These are phyloP conservation scores for Borostomias antarcticus DNA, from an alignment of 2,797 vertebrate genomes.

Conservation along the genomic window DNA sequence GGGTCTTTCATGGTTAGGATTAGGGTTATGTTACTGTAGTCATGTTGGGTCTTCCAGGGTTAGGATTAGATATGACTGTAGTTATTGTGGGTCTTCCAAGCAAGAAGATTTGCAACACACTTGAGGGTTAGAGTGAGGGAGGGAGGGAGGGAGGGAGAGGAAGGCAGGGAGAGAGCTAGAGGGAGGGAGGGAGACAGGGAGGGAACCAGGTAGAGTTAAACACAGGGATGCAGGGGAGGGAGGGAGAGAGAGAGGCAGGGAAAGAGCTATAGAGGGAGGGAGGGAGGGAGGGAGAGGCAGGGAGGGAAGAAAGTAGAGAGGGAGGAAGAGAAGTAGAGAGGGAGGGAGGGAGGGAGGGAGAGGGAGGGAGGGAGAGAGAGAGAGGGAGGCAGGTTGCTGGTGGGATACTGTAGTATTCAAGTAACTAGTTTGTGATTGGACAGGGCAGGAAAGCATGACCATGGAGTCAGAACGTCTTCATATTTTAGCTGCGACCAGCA, in stretches of 20 bases:
- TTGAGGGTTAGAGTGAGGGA: neutral
- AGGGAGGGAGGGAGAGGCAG: neutral
- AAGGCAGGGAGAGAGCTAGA: neutral
- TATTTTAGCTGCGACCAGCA: too few relatives aligned
- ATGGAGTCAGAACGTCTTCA: conserved; percentile 41
- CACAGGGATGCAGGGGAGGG: neutral
- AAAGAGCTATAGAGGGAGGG: neutral
- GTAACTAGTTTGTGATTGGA: conserved; percentile 44
- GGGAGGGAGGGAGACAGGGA: neutral
- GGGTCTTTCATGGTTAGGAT: too few relatives aligned
- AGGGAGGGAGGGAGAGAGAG: neutral
- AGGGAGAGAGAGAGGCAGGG: neutral
- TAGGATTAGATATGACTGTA: too few relatives aligned
- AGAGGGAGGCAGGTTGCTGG: neutral
- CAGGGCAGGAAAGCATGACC: conserved; percentile 40
- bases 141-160: neutral
- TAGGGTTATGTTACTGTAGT: too few relatives aligned
- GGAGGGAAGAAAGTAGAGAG: neutral
- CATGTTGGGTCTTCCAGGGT: too few relatives aligned
- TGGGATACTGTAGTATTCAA: conserved; percentile 29
- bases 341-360: neutral
- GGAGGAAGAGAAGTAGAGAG: neutral
- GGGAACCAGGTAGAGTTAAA: too few relatives aligned
- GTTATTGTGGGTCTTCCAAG: neutral
- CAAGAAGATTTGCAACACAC: neutral